Evolutionary conservation across 2,113 vertebrate species (phyloP).

Genomic region (Microcebus ravelobensis): DNA sequence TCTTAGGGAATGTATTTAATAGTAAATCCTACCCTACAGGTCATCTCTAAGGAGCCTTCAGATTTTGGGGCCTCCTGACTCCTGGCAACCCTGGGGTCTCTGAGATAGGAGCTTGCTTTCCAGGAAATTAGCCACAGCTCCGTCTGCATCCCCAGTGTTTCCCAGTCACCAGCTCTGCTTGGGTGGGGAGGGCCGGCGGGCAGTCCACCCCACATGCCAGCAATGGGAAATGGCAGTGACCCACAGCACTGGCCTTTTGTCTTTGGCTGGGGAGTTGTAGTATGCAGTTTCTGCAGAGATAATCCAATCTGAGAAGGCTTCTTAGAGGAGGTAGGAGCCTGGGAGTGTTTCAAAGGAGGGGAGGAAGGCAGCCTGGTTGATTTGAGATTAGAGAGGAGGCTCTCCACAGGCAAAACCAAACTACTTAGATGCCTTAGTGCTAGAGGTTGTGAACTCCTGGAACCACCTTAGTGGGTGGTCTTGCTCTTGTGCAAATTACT

Average conservation of each 20-base stretch:
- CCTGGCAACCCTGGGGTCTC: constrained; percentile 48
- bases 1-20: constrained; percentile 75
- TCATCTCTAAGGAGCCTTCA: constrained; percentile 73
- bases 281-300: neutral
- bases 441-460: neutral
- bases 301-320: neutral
- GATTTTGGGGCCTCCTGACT: constrained; percentile 68
- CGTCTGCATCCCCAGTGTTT: neutral
- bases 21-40: constrained; percentile 78
- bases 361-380: neutral
- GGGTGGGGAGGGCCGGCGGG: neutral
- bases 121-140: constrained; percentile 65
- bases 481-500: neutral
- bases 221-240: neutral
- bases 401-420: constrained; percentile 56
- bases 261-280: neutral
- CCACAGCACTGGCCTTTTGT: neutral
- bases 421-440: constrained; percentile 18
- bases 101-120: constrained; percentile 64
- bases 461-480: neutral
- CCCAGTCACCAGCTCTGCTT: neutral
- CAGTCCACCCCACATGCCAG: neutral
- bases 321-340: neutral
- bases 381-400: constrained; percentile 1
- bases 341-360: neutral